phyloP scores from a whole-genome alignment of 2,113 vertebrate genomes.

The Sphaerodactylus townsendi region DNA sequence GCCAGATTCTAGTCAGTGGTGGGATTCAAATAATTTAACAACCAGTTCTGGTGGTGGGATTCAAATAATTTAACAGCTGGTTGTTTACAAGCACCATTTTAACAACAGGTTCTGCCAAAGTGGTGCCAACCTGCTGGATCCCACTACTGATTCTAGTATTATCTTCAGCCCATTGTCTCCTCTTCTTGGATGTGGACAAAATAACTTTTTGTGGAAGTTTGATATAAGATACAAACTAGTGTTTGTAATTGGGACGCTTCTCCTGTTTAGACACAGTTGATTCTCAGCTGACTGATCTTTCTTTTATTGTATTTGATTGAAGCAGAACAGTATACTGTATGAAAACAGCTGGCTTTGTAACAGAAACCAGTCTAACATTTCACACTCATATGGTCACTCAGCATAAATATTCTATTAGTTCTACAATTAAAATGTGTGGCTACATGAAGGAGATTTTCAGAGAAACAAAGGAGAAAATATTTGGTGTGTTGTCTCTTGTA shows the following conservation, averaged over 20 bases:
- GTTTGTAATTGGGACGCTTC: neutral
- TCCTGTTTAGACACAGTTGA: neutral
- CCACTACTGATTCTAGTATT: neutral
- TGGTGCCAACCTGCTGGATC: too few species aligned
- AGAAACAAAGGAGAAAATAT: constrained; percentile 53
- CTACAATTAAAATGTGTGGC: constrained; percentile 37
- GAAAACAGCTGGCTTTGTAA: neutral
- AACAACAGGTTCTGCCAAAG: too few species aligned
- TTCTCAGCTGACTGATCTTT: neutral
- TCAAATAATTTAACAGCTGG: too few species aligned
- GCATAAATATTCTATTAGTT: constrained; percentile 20
- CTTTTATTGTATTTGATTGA: neutral
- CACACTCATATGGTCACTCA: constrained; percentile 17
- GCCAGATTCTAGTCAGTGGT: neutral
- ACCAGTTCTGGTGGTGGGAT: too few species aligned
- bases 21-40: too few species aligned
- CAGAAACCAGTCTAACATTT: constrained; percentile 12
- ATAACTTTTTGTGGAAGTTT: neutral
- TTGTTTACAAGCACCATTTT: too few species aligned
- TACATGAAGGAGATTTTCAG: constrained; percentile 25
- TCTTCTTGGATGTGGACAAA: neutral
- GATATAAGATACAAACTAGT: neutral
- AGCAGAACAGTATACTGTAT: neutral
- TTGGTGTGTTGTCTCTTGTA: constrained; percentile 33
- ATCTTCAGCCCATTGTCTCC: neutral